phyloP scores from a whole-genome alignment of 2,888 invertebrate genomes.

The Exephanes ischioxanthus region DNA sequence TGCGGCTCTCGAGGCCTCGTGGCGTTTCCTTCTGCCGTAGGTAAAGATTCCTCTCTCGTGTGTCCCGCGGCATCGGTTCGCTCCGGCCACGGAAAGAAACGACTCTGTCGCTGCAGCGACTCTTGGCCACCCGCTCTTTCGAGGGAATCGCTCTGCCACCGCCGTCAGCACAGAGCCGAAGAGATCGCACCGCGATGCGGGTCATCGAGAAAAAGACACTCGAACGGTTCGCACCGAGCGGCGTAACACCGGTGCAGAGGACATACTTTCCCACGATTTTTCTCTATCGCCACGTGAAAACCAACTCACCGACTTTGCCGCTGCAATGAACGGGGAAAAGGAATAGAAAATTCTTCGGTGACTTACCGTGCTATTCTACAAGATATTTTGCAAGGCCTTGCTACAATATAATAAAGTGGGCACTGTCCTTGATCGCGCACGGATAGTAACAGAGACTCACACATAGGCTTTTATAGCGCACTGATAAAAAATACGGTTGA shows the following conservation, averaged over 20 bases:
- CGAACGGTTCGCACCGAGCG: conserved; percentile 9
- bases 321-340: conserved; percentile 47
- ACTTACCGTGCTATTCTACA: neutral
- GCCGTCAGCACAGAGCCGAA: neutral
- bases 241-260: conserved; percentile 37
- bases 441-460: neutral
- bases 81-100: conserved; percentile 13
- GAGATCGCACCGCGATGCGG: conserved; percentile 57
- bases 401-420: neutral
- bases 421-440: neutral
- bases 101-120: conserved; percentile 13
- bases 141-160: conserved; percentile 24
- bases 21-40: conserved; percentile 47
- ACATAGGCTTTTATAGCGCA: too few species aligned
- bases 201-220: conserved; percentile 50
- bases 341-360: conserved; percentile 52
- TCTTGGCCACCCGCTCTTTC: conserved; percentile 55
- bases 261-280: conserved; percentile 69
- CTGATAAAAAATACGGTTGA: too few species aligned
- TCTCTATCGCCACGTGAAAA: conserved; percentile 62
- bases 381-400: neutral
- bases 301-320: conserved; percentile 26
- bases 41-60: conserved; percentile 14
- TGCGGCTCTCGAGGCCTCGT: conserved; percentile 19
- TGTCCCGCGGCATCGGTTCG: conserved; percentile 10